These are phyloP conservation scores for Strigops habroptila DNA, from an alignment of 2,113 vertebrate species.

Conservation along the genomic window DNA sequence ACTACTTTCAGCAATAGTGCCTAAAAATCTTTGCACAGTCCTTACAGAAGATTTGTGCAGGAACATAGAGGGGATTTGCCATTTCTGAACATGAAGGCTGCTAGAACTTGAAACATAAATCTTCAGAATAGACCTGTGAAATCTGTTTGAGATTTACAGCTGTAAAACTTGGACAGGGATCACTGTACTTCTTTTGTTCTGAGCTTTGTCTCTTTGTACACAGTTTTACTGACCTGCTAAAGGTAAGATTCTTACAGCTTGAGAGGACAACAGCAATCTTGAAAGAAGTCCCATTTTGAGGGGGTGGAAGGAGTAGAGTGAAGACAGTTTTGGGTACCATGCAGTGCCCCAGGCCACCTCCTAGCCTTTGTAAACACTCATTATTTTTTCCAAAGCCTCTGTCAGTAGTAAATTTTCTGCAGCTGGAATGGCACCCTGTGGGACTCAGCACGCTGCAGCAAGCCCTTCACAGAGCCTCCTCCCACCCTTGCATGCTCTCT, in stretches of 20 bases:
- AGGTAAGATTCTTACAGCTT: background rate
- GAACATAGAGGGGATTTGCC: background rate
- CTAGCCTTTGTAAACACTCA: background rate
- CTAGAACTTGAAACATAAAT: background rate
- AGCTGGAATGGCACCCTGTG: background rate
- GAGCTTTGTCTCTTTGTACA: background rate
- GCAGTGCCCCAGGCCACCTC: background rate
- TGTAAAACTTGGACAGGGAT: background rate
- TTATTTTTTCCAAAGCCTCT: constrained; percentile 7
- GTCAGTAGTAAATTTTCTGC: background rate
- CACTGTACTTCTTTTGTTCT: background rate
- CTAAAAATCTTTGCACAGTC: background rate
- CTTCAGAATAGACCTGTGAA: background rate
- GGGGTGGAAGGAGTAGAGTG: background rate
- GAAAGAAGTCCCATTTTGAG: background rate
- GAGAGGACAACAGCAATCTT: background rate
- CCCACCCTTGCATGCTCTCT: background rate
- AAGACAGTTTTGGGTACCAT: background rate
- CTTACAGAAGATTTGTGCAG: background rate
- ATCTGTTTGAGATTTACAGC: background rate
- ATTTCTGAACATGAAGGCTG: background rate
- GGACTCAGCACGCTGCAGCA: background rate
- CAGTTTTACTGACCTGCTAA: background rate
- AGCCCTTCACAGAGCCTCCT: background rate
- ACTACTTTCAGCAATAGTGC: background rate